Percentiles rank a stretch among this genome's conserved stretches.
These are phyloP conservation scores for Lepeophtheirus nordmannii DNA, from an alignment of 2,888 invertebrate genomes.

Conservation along the genomic window DNA sequence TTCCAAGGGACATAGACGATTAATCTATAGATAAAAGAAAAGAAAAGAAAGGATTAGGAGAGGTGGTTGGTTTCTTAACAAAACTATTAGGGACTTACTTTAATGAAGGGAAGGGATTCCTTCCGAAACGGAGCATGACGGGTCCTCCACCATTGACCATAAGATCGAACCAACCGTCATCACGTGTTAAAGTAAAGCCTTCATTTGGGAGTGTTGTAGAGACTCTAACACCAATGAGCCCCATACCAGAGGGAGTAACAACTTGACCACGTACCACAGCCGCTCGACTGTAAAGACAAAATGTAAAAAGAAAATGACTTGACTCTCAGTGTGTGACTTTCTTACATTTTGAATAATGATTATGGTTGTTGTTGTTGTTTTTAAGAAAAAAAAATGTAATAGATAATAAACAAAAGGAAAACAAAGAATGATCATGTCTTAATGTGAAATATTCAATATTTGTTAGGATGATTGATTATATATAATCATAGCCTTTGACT, in stretches of 20 bases:
- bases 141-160: slow-evolving; percentile 96
- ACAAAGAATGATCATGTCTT: not conserved
- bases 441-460: not conserved
- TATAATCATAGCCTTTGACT: no score
- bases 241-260: slow-evolving; percentile 78
- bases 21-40: slow-evolving; percentile 25
- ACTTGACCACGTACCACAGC: slow-evolving; percentile 97
- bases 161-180: slow-evolving; percentile 95
- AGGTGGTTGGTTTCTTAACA: no score
- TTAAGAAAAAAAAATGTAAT: not conserved
- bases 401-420: slow-evolving; percentile 20
- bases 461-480: not conserved
- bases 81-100: no score
- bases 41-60: not conserved
- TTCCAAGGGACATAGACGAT: slow-evolving; percentile 95
- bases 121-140: slow-evolving; percentile 85
- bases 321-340: no score
- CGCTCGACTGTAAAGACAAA: slow-evolving; percentile 59
- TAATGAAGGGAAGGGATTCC: slow-evolving; percentile 48
- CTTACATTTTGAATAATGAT: not conserved
- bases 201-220: slow-evolving; percentile 61
- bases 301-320: not conserved
- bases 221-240: slow-evolving; percentile 91
- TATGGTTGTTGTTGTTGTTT: not conserved
- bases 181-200: slow-evolving; percentile 84